Evolutionary conservation across 2,113 vertebrate species (phyloP).

Genomic region (Speoplatyrhinus poulsoni): DNA sequence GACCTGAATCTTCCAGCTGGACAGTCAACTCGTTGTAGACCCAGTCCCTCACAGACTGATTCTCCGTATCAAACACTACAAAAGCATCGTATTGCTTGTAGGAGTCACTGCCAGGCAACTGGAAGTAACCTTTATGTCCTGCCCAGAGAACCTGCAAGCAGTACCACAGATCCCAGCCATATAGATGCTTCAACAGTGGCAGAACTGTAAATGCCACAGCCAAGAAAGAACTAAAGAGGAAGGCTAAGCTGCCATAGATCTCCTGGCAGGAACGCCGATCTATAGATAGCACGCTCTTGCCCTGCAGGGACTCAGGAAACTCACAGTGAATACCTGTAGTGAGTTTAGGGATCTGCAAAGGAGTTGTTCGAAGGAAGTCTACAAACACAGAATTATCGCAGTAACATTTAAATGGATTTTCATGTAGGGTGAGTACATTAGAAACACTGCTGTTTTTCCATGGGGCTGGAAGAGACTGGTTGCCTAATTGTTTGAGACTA

Average conservation of each 20-base stretch:
- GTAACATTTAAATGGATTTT: conserved; percentile 81
- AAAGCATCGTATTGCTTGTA: conserved; percentile 78
- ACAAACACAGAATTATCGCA: conserved; percentile 79
- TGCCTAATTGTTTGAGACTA: conserved; percentile 66
- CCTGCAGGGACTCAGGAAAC: conserved; percentile 71
- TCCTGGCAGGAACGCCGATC: conserved; percentile 85
- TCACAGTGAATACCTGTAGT: conserved; percentile 73
- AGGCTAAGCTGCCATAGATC: conserved; percentile 73
- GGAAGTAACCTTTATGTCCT: conserved; percentile 63
- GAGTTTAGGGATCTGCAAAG: conserved; percentile 68
- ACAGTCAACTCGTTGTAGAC: conserved; percentile 82
- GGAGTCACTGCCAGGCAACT: conserved; percentile 49
- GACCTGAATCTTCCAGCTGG: conserved; percentile 74
- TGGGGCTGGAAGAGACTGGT: conserved; percentile 54
- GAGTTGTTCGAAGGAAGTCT: conserved; percentile 74
- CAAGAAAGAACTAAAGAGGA: conserved; percentile 63
- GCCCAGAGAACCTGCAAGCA: conserved; percentile 79
- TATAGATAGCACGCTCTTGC: conserved; percentile 69
- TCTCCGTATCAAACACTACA: conserved; percentile 81
- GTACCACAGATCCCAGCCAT: conserved; percentile 89
- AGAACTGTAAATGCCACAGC: conserved; percentile 58
- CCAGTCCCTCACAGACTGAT: conserved; percentile 82
- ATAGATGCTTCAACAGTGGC: conserved; percentile 80
- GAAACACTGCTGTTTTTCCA: conserved; percentile 57
- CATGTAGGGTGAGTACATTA: conserved; percentile 69